Evolutionary conservation across 2,888 invertebrate genomes (phyloP).

Genomic region (Andrena bicolor): DNA sequence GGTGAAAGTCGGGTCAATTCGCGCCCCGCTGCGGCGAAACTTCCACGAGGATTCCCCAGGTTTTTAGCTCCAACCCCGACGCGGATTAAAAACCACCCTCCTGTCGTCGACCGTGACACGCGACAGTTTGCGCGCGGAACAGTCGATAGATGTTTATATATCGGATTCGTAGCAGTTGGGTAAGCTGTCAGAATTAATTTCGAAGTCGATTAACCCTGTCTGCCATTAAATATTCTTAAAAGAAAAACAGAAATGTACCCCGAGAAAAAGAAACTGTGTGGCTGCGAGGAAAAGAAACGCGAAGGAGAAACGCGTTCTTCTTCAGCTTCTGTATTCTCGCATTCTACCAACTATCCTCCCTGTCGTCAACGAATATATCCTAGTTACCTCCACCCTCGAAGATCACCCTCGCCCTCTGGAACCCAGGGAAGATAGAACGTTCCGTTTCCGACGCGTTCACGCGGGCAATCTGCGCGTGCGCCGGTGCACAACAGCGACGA

Average conservation of each 20-base stretch:
- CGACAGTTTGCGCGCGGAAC: background rate
- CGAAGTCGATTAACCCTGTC: background rate
- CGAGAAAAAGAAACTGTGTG: too few species aligned
- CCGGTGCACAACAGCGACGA: constrained; percentile 41
- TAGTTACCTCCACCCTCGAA: background rate
- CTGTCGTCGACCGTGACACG: background rate
- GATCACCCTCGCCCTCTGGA: background rate
- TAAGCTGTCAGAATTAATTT: background rate
- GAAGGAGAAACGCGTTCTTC: too few species aligned
- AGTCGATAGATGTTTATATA: background rate
- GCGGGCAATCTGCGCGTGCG: constrained; percentile 42
- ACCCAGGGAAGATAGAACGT: background rate
- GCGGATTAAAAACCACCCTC: constrained; percentile 52
- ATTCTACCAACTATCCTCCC: too few species aligned
- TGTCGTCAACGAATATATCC: too few species aligned
- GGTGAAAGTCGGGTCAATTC: constrained; percentile 62
- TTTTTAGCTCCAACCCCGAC: constrained; percentile 22
- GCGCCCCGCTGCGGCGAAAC: constrained; percentile 46
- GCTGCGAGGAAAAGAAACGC: too few species aligned
- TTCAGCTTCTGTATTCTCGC: too few species aligned
- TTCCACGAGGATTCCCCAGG: constrained; percentile 37
- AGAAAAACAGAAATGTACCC: too few species aligned
- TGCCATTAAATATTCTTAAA: background rate
- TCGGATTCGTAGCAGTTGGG: background rate
- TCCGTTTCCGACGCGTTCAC: constrained; percentile 23